Evolutionary conservation across 2,797 vertebrate species (phyloP).

Genomic region (Danio tinwini): DNA sequence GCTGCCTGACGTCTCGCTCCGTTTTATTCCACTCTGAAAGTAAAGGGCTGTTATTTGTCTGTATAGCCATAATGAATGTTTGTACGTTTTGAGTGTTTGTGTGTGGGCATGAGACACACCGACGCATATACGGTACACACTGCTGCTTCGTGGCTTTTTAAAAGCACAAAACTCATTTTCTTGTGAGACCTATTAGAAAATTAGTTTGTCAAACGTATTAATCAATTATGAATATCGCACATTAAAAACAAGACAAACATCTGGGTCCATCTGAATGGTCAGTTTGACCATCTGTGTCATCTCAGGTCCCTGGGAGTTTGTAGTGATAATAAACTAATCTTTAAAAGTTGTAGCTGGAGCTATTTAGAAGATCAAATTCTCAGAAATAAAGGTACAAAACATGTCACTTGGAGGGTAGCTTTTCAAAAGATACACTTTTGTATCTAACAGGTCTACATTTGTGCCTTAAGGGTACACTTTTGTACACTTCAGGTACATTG

Average conservation of each 20-base stretch:
- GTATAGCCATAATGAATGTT: conserved; percentile 54
- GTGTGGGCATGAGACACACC: conserved; percentile 35
- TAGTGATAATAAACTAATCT: too few relatives aligned
- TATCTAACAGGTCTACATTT: too few relatives aligned
- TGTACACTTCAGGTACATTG: too few relatives aligned
- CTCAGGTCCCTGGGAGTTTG: too few relatives aligned
- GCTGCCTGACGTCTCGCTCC: conserved; percentile 76
- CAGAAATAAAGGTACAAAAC: too few relatives aligned
- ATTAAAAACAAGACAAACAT: background rate
- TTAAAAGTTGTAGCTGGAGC: too few relatives aligned
- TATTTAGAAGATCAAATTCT: too few relatives aligned
- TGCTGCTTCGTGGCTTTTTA: background rate
- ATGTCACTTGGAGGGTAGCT: too few relatives aligned
- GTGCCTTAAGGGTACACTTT: too few relatives aligned
- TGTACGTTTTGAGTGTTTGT: conserved; percentile 32
- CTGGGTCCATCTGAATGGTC: too few relatives aligned
- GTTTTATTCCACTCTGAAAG: conserved; percentile 64
- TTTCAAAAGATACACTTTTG: too few relatives aligned
- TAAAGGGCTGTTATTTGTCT: conserved; percentile 39
- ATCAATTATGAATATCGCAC: background rate
- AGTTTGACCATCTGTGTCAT: background rate
- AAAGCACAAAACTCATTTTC: background rate
- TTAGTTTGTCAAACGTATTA: background rate
- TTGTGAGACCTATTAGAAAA: background rate
- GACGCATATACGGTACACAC: background rate